Conservation (phyloP, 2,113 vertebrate genomes). For the Alligator mississippiensis region DNA sequence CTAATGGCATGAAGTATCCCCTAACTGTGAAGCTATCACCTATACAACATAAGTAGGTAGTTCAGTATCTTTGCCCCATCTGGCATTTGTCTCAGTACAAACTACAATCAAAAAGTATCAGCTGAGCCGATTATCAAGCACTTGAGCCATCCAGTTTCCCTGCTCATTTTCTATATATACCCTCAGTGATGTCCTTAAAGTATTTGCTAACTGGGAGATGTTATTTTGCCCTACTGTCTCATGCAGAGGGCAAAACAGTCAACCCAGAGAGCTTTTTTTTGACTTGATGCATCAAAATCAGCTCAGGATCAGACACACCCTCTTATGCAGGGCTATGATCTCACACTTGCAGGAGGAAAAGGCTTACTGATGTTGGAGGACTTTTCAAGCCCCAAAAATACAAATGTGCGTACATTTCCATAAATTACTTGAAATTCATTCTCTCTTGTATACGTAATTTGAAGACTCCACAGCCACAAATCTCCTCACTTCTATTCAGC, state of each 20-base stretch:
- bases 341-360: background rate
- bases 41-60: background rate
- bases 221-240: too few relatives aligned
- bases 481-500: constrained; percentile 11
- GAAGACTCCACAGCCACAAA: background rate
- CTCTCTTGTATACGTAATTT: background rate
- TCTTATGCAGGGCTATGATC: background rate
- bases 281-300: background rate
- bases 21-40: background rate
- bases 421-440: background rate
- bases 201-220: too few relatives aligned
- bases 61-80: background rate
- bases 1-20: background rate
- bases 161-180: background rate
- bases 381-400: background rate
- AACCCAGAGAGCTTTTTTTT: background rate
- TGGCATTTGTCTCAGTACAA: background rate
- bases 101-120: background rate
- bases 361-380: background rate
- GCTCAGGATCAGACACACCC: background rate
- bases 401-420: background rate
- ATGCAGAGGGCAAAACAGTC: background rate
- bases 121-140: background rate
- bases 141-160: background rate
- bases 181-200: too few relatives aligned